A percentile compares a stretch with the other conserved stretches of the same genome.
Evolutionary conservation across 2,888 invertebrate genomes (phyloP).

Genomic region (Ditylenchus weischeri): DNA sequence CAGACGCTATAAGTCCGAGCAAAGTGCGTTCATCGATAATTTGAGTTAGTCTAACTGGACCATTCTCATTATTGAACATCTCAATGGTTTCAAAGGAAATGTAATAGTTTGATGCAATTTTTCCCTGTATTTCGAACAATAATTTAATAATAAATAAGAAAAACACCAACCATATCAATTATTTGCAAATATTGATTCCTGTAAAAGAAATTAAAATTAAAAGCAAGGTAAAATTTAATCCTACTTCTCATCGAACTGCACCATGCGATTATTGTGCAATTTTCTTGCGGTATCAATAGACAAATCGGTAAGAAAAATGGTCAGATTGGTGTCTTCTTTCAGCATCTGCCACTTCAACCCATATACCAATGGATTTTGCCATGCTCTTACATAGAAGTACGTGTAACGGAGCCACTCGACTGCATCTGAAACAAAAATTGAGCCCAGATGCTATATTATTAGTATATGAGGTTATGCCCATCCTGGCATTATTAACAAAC

Average conservation of each 20-base stretch:
- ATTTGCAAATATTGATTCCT: conserved; percentile 49
- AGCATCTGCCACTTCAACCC: conserved; percentile 67
- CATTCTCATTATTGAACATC: conserved; percentile 46
- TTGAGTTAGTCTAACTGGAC: conserved; percentile 34
- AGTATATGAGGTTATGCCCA: no score
- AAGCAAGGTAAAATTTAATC: conserved; percentile 44
- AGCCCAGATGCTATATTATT: no score
- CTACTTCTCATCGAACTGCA: conserved; percentile 75
- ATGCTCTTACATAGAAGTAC: conserved; percentile 88
- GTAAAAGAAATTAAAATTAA: conserved; percentile 30
- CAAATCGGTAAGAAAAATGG: conserved; percentile 73
- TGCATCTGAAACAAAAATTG: conserved; percentile 83
- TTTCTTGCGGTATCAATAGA: conserved; percentile 77
- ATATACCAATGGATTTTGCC: conserved; percentile 80
- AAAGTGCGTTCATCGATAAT: conserved; percentile 57
- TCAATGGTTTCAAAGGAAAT: conserved; percentile 92
- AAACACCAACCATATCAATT: conserved; percentile 67
- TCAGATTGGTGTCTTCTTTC: conserved; percentile 72
- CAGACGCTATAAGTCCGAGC: conserved; percentile 82
- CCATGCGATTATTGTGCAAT: conserved; percentile 88
- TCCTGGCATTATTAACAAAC: no score
- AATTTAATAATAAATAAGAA: no score
- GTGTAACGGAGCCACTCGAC: conserved; percentile 97
- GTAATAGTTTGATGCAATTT: conserved; percentile 95
- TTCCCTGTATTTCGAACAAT: conserved; percentile 64